Base-by-base conservation (phyloP, 2,888 invertebrate genomes). In the Cosmia pyralina region DNA sequence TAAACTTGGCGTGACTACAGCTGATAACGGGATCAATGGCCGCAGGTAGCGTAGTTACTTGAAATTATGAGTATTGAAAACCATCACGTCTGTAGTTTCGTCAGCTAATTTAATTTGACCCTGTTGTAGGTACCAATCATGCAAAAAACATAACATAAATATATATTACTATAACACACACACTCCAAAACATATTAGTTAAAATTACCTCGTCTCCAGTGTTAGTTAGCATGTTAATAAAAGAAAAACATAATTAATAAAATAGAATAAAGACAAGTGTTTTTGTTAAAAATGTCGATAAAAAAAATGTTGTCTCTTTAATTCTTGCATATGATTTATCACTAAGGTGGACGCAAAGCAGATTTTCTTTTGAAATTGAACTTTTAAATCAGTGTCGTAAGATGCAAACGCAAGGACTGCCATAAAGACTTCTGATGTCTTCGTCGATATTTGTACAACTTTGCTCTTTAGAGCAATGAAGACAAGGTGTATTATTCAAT, bases 131-230 rank as follows among this genome's bases (percentile, higher is more conserved):
- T 28, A n/a, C 15, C 4, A 41, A n/a, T 5, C 65, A 65, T 73
- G 74, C 73, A 65, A 2, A 46, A 64, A 48, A 64, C 2, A 7
- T 3, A 65, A 53, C 1, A 60, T 22, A 13, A 38, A 38, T 38
- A 52, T 34, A 38, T 15, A 41, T 44, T 10, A 44, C 50, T 50
- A 38, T 13, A 48, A 17, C 8, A 38, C 38, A 63, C 50, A 50
- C 65, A 55, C 59, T 22, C 28, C 34, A 69, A 52, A 66, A 66
- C 7, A 0, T 34, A 64, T 38, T 17, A 53, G 11, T 64, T 38
- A 0, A 72, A 78, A 60, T 78, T 78, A 78, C 77, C 77, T 78
- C 79, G 10, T 46, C 5, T 78, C 77, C 77, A 57, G 34, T 73
- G 57, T 72, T 41, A 75, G 57, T 72, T 41, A 75, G 77, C 77